Conservation (phyloP, 2,888 invertebrate species). For the Melinopterus prodromus region DNA sequence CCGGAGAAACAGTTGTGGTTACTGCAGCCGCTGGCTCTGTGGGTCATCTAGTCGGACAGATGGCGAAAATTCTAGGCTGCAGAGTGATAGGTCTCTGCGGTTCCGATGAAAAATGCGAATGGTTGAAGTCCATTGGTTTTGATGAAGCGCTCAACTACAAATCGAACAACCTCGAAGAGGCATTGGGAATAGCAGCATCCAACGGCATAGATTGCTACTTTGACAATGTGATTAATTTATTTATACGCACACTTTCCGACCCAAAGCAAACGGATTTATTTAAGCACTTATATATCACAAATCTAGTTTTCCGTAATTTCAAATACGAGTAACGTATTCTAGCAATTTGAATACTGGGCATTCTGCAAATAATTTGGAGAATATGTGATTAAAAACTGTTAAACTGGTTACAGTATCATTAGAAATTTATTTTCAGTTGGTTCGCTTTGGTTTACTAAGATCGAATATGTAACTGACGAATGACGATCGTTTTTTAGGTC, state of each 20-base stretch:
- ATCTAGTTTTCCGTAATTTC: too few relatives aligned
- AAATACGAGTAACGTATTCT: too few relatives aligned
- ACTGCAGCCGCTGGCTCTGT: conserved; percentile 82
- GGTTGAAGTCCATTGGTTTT: conserved; percentile 73
- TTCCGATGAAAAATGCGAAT: conserved; percentile 73
- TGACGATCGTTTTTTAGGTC: conserved; percentile 58
- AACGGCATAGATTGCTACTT: conserved; percentile 79
- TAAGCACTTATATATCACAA: too few relatives aligned
- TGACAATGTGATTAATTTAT: conserved; percentile 70
- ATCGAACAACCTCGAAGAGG: conserved; percentile 63
- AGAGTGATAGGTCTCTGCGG: conserved; percentile 77
- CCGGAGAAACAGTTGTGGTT: conserved; percentile 77
- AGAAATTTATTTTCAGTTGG: too few relatives aligned
- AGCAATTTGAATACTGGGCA: too few relatives aligned
- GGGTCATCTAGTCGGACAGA: conserved; percentile 80
- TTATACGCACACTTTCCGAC: too few relatives aligned
- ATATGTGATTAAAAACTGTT: too few relatives aligned
- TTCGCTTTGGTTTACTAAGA: background rate
- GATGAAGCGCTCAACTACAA: conserved; percentile 79
- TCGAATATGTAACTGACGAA: background rate
- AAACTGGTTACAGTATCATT: too few relatives aligned
- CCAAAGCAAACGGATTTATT: too few relatives aligned
- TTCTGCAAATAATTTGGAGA: too few relatives aligned
- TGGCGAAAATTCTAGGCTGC: conserved; percentile 78
- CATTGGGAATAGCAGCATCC: conserved; percentile 67